A percentile compares a stretch with the other conserved stretches of the same genome.
These are phyloP conservation scores for Pristionchus mayeri DNA, from an alignment of 2,888 invertebrate genomes.

Conservation along the genomic window DNA sequence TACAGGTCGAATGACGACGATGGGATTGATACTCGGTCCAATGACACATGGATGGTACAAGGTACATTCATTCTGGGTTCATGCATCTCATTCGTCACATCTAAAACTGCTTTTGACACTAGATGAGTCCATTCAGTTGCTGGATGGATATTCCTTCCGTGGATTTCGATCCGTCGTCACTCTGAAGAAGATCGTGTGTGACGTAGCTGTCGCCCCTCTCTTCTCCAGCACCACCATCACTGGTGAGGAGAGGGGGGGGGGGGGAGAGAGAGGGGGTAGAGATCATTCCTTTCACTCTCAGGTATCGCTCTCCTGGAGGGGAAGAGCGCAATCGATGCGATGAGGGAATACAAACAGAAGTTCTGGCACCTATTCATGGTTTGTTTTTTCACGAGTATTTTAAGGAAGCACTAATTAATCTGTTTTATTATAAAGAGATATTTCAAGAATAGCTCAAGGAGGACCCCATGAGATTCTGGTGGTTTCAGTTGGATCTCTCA, in stretches of 20 bases:
- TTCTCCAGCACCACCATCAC: constrained; percentile 48
- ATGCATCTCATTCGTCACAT: not conserved
- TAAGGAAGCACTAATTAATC: not conserved
- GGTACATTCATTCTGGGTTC: not conserved
- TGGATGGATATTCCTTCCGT: constrained; percentile 24
- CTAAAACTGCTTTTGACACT: not conserved
- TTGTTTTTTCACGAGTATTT: not conserved
- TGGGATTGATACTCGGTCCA: constrained; percentile 46
- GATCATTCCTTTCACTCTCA: not conserved
- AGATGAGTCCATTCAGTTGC: constrained; percentile 14
- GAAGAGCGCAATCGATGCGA: constrained; percentile 50
- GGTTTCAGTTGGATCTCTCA: constrained; percentile 87
- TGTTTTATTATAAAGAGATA: not conserved
- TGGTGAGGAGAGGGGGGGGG: not conserved
- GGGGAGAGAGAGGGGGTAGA: not conserved
- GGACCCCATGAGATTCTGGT: not conserved
- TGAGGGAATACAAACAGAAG: constrained; percentile 55
- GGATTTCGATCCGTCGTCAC: constrained; percentile 12
- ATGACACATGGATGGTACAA: constrained; percentile 46
- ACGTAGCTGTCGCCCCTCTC: constrained; percentile 28
- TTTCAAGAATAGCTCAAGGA: not conserved
- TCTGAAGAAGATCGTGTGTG: constrained; percentile 43
- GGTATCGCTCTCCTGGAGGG: constrained; percentile 57
- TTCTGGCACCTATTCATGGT: constrained; percentile 56
- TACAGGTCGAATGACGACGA: constrained; percentile 35